Evolutionary conservation across 2,797 vertebrate genomes (phyloP).

Genomic region (Dipus sagitta): DNA sequence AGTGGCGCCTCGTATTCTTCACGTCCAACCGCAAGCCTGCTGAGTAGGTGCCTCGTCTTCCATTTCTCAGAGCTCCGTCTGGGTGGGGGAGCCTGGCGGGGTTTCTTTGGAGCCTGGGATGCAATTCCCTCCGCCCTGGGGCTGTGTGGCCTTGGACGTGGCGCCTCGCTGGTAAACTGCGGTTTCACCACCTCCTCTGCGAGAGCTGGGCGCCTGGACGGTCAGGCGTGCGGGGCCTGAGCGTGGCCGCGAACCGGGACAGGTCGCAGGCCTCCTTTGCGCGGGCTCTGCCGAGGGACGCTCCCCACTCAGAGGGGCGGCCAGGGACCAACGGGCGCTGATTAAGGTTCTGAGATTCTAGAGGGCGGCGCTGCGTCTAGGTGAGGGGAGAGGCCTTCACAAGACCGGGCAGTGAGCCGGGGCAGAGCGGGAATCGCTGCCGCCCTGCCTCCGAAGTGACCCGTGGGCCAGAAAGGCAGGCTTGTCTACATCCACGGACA

Average conservation of each 20-base stretch:
- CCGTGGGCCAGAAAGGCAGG: no score
- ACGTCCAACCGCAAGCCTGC: neutral
- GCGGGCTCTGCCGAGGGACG: no score
- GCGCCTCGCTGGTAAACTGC: neutral
- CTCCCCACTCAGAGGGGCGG: no score
- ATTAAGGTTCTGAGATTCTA: neutral
- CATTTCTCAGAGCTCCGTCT: neutral
- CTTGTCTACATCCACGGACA: neutral
- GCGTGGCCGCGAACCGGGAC: no score
- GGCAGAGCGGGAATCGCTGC: neutral
- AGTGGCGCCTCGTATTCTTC: neutral
- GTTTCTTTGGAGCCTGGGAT: neutral
- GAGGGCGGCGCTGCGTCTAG: accelerated
- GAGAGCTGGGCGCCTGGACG: no score
- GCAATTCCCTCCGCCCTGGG: neutral
- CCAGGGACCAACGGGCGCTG: neutral
- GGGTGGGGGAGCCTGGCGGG: neutral
- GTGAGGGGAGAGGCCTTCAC: neutral
- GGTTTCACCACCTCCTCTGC: no score
- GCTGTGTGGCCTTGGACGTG: neutral
- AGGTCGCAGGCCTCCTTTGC: no score
- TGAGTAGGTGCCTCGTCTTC: neutral
- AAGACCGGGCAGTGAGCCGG: accelerated
- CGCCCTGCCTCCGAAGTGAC: accelerated
- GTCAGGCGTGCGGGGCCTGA: no score